A percentile compares a stretch with the other conserved stretches of the same genome.
phyloP scores from a whole-genome alignment of 53 echinoderm and acorn worm genomes.

The Arbacia lixula region DNA sequence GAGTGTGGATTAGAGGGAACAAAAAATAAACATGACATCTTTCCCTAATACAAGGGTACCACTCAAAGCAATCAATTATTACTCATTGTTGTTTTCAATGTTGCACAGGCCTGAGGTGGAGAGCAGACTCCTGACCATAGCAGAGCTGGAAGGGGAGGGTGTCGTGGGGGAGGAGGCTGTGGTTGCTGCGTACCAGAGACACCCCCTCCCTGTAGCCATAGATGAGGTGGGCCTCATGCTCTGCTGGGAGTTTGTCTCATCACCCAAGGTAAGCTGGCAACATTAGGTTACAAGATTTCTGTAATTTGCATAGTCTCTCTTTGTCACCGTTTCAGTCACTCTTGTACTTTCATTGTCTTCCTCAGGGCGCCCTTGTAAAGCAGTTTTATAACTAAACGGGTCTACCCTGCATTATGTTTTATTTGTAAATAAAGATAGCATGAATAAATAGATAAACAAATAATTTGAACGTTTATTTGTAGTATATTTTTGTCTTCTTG shows the following conservation, averaged over 20 bases:
- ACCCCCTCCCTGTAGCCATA: slow-evolving; percentile 79
- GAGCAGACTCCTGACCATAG: slow-evolving; percentile 40
- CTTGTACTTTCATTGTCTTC: too few species aligned
- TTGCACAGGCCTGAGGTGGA: not conserved
- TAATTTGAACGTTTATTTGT: too few species aligned
- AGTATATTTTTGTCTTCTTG: too few species aligned
- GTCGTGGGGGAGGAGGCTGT: slow-evolving; percentile 67
- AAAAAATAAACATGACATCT: not conserved
- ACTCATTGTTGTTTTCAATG: not conserved
- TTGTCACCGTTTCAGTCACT: not conserved
- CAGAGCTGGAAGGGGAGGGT: slow-evolving; percentile 67
- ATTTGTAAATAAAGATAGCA: too few species aligned
- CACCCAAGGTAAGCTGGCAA: slow-evolving; percentile 78
- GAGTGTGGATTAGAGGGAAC: not conserved
- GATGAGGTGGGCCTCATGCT: slow-evolving; percentile 85
- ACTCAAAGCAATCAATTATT: too few species aligned
- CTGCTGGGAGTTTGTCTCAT: slow-evolving; percentile 96
- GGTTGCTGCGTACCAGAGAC: slow-evolving; percentile 71
- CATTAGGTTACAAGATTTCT: too few species aligned
- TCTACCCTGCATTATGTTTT: too few species aligned
- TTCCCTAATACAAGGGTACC: too few species aligned
- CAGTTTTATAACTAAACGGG: too few species aligned
- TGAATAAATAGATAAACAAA: too few species aligned
- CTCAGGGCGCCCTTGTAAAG: too few species aligned
- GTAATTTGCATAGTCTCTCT: not conserved